Conservation (phyloP, 2,888 invertebrate genomes). For the Parapristionchus giblindavisi region DNA sequence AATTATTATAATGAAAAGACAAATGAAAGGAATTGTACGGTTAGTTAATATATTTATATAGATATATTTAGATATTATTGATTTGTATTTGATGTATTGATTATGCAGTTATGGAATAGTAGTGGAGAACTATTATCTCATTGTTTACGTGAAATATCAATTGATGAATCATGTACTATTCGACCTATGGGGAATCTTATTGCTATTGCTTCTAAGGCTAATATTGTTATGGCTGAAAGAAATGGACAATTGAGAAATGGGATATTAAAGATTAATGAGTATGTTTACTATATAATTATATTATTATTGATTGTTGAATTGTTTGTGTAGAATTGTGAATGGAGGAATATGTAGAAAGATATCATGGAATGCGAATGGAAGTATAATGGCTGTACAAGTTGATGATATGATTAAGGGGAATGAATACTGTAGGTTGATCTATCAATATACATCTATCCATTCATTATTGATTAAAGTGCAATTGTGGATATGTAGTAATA, state of each 20-base stretch:
- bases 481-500: slow-evolving; percentile 30
- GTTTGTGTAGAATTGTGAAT: not conserved
- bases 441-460: not conserved
- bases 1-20: slow-evolving; percentile 16
- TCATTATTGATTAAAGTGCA: slow-evolving; percentile 7
- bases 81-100: not conserved
- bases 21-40: slow-evolving; percentile 7
- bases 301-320: not conserved
- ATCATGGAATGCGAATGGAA: slow-evolving; percentile 30
- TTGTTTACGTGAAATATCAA: not conserved
- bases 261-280: slow-evolving; percentile 6
- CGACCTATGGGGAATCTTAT: slow-evolving; percentile 18
- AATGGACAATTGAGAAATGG: slow-evolving; percentile 34
- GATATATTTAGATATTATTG: not conserved
- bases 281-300: not conserved
- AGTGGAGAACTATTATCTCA: not conserved
- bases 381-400: slow-evolving; percentile 7
- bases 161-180: slow-evolving; percentile 8
- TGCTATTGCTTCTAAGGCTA: not conserved
- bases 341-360: not conserved
- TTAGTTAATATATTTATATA: not conserved
- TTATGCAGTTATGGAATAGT: slow-evolving; percentile 18
- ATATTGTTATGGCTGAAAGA: slow-evolving; percentile 20
- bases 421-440: not conserved
- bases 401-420: slow-evolving; percentile 3